Evolutionary conservation across 2,888 invertebrate genomes (phyloP).

Genomic region (Corbicula japonica): DNA sequence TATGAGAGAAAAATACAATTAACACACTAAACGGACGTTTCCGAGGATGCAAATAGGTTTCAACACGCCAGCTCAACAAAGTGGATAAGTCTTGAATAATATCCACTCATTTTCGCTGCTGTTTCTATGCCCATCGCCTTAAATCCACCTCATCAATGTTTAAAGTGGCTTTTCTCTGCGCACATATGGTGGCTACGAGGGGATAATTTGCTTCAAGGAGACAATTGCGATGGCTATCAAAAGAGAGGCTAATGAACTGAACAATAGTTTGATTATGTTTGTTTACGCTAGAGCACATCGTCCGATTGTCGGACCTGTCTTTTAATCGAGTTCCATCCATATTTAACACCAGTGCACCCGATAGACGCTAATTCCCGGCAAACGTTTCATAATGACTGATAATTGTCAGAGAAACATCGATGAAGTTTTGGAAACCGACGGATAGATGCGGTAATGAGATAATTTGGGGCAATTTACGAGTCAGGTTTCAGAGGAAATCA

Average conservation of each 20-base stretch:
- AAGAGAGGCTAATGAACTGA: slow-evolving; percentile 52
- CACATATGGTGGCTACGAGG: slow-evolving; percentile 49
- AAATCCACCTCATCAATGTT: slow-evolving; percentile 46
- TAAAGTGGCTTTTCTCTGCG: slow-evolving; percentile 32
- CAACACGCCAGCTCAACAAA: slow-evolving; percentile 43
- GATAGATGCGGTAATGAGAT: slow-evolving; percentile 41
- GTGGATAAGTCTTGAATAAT: slow-evolving; percentile 48
- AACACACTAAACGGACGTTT: slow-evolving; percentile 48
- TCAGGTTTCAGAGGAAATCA: slow-evolving; percentile 47
- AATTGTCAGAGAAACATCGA: slow-evolving; percentile 38
- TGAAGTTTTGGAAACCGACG: slow-evolving; percentile 31
- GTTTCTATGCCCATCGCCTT: slow-evolving; percentile 13
- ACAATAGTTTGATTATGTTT: slow-evolving; percentile 53
- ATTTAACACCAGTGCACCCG: slow-evolving; percentile 32
- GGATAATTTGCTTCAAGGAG: slow-evolving; percentile 7
- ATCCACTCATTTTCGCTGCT: slow-evolving; percentile 20
- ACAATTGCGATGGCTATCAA: slow-evolving; percentile 39
- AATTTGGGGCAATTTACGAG: slow-evolving; percentile 37
- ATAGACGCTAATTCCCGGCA: slow-evolving; percentile 47
- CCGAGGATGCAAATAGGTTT: slow-evolving; percentile 44
- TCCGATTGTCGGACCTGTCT: slow-evolving; percentile 15
- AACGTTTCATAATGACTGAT: slow-evolving; percentile 49
- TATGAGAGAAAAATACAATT: slow-evolving; percentile 46
- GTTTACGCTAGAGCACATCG: slow-evolving; percentile 34
- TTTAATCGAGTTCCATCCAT: slow-evolving; percentile 49